Base-by-base conservation (phyloP, 2,888 invertebrate species). In the Electrophaes corylata region DNA sequence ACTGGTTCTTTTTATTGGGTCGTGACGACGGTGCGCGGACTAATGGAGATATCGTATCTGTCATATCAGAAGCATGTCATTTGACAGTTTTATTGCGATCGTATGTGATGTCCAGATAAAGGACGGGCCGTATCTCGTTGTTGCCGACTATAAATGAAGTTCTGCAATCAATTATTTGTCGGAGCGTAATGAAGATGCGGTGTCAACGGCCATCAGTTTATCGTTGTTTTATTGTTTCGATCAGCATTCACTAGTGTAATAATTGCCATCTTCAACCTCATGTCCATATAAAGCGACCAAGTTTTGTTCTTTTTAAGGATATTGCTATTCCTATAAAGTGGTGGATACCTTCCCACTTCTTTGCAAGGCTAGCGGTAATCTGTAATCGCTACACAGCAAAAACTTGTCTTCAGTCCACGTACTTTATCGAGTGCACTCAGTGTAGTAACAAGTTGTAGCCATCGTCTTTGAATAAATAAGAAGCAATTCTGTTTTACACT, bases 31-130 rank as follows among this genome's bases (percentile, higher is more conserved):
- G 79, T 81, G 78, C 73, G 70, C 79, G 71, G 76, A 73, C 79
- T 86, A 87, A 87, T 88, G 86, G 83, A 86, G 86, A 88, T 89
- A 88, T 85, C 83, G 74, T 79, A 88, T 86, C 84, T 86, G 83
- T 81, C 85, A 88, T 83, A 86, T 86, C 83, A 79, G 78, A 72
- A 79, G 83, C 80, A 79, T 76, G 81, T 74, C 81, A 78, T 82
- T 83, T 84, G 88, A 88, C 88, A 86, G 85, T 84, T 89, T 88
- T 86, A 88, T 88, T 86, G 81, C 79, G 79, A 83, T 84, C 77
- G 76, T 73, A 76, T 76, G 75, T 65, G 84, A 85, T 84, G 75
- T 67, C 69, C 70, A 77, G 85, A 88, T 86, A 82, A 81, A 74
- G 72, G 72, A 69, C 65, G 67, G 75, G 69, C n/a, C 78, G 72